Base-by-base conservation (phyloP, 2,797 vertebrate species). In the Sebastes oblongus region DNA sequence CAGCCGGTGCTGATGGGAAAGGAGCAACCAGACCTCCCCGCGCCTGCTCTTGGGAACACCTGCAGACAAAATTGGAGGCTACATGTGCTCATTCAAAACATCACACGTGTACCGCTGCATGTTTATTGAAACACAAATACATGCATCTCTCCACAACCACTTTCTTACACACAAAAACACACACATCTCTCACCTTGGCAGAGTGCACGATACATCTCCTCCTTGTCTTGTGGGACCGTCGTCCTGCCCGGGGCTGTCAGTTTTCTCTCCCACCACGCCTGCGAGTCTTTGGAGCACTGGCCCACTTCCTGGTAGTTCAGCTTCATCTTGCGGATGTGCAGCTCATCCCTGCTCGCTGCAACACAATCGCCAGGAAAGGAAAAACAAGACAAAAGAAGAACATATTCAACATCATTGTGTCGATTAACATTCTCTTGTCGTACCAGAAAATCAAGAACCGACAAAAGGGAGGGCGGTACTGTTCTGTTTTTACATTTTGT, bases 271-370 rank as follows among this genome's bases (percentile, higher is more conserved):
- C 98, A 99, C 76, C 97, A 75, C 46, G 95, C 95, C 84, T 96
- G 94, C 16, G 93, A 92, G 5, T 99, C 98, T 88, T 96, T 97
- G 75, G 97, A 96, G 93, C 96, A 98, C 14, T 94, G 90, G 52
- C 97, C 97, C 92, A 99, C 96, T 93, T 99, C 98, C 82, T 97
- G 95, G 76, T 99, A 99, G 92, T 97, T 96, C 86, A 99, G 90
- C 91, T 99, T 99, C 91, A 98, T 95, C 94, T 99, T 98, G 72
- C 98, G 97, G 84, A 98, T 97, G 82, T 98, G 98, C 67, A 99
- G 96, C 86, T 99, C 98, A 90, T 99, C 98, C 90, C 97, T 96
- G 92, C 98, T 99, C 72, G 98, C 98, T 99, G 88, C 36, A 72
- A 60, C 2, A 82, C 59, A 76, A 71, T 46, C 34, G 66, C 4